Percentiles rank a stretch among this genome's conserved stretches.
phyloP scores from a whole-genome alignment of 2,797 vertebrate genomes.

The Discoglossus pictus region DNA sequence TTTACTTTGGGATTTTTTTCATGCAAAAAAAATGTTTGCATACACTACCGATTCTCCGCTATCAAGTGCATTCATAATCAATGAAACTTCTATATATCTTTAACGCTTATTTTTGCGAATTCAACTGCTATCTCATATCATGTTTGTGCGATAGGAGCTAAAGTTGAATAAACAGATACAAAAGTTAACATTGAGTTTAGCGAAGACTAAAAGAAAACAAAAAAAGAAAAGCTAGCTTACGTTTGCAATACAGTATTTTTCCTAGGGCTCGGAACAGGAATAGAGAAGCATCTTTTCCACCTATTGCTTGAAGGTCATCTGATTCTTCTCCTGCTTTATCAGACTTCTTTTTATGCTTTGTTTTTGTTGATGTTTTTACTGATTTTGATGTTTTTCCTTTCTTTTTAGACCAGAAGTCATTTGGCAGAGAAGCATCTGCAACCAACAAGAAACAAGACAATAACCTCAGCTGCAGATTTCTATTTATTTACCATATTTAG shows the following conservation, averaged over 20 bases:
- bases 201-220: neutral
- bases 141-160: no score
- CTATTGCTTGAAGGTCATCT: constrained; percentile 75
- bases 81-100: no score
- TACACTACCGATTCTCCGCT: no score
- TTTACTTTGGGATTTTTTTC: no score
- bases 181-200: no score
- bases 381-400: constrained; percentile 63
- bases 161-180: no score
- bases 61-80: no score
- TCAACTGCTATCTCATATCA: no score
- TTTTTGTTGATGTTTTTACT: constrained; percentile 62
- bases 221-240: constrained; percentile 70
- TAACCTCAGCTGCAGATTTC: no score
- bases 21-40: no score
- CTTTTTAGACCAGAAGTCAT: constrained; percentile 65
- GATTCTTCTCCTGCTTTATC: constrained; percentile 61
- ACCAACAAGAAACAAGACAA: constrained; percentile 43
- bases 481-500: no score
- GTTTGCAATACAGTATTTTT: constrained; percentile 94
- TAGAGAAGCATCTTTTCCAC: constrained; percentile 88
- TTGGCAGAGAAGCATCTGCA: constrained; percentile 69
- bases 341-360: constrained; percentile 66
- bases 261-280: constrained; percentile 95
- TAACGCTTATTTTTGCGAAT: no score